phyloP scores from a whole-genome alignment of 2,888 invertebrate genomes.

The Trisateles emortualis region DNA sequence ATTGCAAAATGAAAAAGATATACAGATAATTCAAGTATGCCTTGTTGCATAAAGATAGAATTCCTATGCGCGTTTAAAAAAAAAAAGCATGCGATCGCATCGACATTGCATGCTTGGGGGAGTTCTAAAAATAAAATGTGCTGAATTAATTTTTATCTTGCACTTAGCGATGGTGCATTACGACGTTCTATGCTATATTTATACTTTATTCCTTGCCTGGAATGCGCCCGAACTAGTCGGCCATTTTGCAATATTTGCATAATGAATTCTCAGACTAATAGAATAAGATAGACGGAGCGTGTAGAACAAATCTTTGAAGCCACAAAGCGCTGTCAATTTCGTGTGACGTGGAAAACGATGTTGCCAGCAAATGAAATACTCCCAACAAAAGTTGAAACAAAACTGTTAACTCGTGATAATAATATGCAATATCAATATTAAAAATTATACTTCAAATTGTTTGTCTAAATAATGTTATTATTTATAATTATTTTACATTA shows the following conservation, averaged over 20 bases:
- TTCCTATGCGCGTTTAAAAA: constrained; percentile 12
- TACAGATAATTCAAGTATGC: background rate
- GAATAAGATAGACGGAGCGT: constrained; percentile 39
- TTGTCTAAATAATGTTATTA: too few species aligned
- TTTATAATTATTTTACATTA: too few species aligned
- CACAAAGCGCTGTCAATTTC: too few species aligned
- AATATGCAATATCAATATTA: too few species aligned
- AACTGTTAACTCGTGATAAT: too few species aligned
- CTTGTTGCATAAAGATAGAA: constrained; percentile 5
- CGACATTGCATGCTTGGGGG: constrained; percentile 21
- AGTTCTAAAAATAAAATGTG: constrained; percentile 40
- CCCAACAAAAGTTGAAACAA: too few species aligned
- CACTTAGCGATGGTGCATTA: constrained; percentile 24
- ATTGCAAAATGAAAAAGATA: background rate
- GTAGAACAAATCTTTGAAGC: too few species aligned
- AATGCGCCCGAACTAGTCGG: constrained; percentile 51
- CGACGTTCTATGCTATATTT: constrained; percentile 27
- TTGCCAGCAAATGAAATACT: too few species aligned
- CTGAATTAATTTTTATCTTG: constrained; percentile 45
- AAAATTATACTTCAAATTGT: too few species aligned
- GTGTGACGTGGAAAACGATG: too few species aligned
- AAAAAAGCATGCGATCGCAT: constrained; percentile 30
- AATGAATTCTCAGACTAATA: constrained; percentile 53
- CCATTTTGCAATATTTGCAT: constrained; percentile 48
- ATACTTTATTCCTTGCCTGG: constrained; percentile 40